Evolutionary conservation across 1,140 invertebrate genomes (phyloP).

Genomic region (Melipona quadrifasciata): DNA sequence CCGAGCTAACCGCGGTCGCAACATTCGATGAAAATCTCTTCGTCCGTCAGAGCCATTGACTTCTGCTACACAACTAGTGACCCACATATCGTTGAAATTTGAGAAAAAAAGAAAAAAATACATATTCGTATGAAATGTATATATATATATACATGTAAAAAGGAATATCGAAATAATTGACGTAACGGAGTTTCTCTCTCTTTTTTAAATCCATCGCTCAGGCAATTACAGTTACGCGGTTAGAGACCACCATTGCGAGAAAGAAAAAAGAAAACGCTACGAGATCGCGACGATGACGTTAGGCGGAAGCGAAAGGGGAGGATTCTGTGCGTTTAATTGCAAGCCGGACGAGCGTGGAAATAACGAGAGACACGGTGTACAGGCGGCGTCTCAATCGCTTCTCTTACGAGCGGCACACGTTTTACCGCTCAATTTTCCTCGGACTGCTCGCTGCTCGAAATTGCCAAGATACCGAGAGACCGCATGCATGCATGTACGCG

Average conservation of each 20-base stretch:
- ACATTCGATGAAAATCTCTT: background rate
- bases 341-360: constrained; percentile 1
- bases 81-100: background rate
- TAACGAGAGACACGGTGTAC: constrained; percentile 53
- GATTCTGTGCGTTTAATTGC: constrained; percentile 16
- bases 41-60: background rate
- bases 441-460: constrained; percentile 51
- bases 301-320: background rate
- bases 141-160: too few species aligned
- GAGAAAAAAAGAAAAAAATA: background rate
- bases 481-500: constrained; percentile 39
- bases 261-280: too few species aligned
- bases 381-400: constrained; percentile 64
- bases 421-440: constrained; percentile 64
- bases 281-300: background rate
- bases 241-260: background rate
- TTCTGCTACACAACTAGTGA: background rate
- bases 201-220: too few species aligned
- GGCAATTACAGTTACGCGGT: background rate
- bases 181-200: too few species aligned
- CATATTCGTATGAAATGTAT: too few species aligned
- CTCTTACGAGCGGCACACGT: constrained; percentile 28
- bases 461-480: constrained; percentile 62
- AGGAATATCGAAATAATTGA: background rate
- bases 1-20: background rate